A percentile compares a stretch with the other conserved stretches of the same genome.
Conservation (phyloP, 2,797 vertebrate genomes). For the Crenuchus spilurus region DNA sequence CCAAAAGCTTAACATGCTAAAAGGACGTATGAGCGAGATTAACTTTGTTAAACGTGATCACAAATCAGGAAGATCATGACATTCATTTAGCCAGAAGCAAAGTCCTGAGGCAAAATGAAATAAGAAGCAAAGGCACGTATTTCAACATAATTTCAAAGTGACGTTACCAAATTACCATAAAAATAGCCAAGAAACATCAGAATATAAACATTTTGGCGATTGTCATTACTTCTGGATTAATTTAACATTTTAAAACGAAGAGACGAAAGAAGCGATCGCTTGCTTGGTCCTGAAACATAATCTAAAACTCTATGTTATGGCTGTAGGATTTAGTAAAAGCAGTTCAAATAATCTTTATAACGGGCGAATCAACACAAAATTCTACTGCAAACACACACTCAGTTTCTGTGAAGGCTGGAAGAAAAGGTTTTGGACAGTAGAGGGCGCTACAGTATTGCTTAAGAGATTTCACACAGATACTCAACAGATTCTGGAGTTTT, state of each 20-base stretch:
- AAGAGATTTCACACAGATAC: neutral
- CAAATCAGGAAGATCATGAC: neutral
- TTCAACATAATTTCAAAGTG: neutral
- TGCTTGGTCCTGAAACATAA: constrained; percentile 25
- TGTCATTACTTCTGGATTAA: neutral
- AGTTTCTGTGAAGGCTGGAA: neutral
- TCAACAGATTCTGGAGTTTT: neutral
- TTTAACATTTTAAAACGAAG: neutral
- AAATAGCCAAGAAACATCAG: neutral
- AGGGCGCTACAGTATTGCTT: constrained; percentile 70
- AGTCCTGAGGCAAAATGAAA: neutral
- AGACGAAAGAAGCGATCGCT: neutral
- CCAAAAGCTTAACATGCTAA: neutral
- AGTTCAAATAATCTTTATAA: constrained; percentile 7
- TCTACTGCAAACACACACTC: neutral
- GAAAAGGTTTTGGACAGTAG: constrained; percentile 64
- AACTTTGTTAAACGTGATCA: too few relatives aligned
- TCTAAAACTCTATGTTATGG: neutral
- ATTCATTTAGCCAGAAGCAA: neutral
- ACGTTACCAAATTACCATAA: neutral
- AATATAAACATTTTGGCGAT: neutral
- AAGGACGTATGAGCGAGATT: neutral
- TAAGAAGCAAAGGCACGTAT: constrained; percentile 30
- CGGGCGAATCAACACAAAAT: neutral
- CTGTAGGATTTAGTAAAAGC: neutral